These are phyloP conservation scores for Pteronotus mesoamericanus DNA, from an alignment of 2,797 vertebrate species.

Conservation along the genomic window DNA sequence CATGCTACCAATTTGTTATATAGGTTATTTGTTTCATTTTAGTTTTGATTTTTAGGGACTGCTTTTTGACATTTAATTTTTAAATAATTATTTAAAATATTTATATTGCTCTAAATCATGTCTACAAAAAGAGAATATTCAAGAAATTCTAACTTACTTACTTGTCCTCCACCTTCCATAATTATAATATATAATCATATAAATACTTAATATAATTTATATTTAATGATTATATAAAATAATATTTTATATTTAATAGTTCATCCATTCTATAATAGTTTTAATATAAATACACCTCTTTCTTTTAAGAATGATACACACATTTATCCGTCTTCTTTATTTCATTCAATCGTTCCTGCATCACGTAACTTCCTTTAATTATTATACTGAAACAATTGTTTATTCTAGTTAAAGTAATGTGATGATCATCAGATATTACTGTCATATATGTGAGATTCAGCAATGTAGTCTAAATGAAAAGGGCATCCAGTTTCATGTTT, in stretches of 20 bases:
- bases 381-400: not conserved
- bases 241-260: not conserved
- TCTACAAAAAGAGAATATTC: not conserved
- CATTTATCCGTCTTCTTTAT: not conserved
- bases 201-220: too few relatives aligned
- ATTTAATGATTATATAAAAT: too few relatives aligned
- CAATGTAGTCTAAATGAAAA: not conserved
- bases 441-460: not conserved
- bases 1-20: not conserved
- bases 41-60: not conserved
- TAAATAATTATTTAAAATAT: conserved; percentile 6
- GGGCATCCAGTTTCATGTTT: not conserved
- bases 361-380: not conserved
- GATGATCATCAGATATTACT: not conserved
- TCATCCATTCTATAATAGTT: not conserved
- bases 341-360: not conserved
- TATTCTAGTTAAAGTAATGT: not conserved
- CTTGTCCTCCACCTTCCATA: not conserved
- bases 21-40: not conserved
- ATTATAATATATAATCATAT: too few relatives aligned
- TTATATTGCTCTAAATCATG: not conserved
- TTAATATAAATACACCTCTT: not conserved
- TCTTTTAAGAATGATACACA: not conserved
- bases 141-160: not conserved
- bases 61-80: conserved; percentile 14